These are phyloP conservation scores for Catharus bicknelli DNA, from an alignment of 2,113 vertebrate genomes.

Conservation along the genomic window DNA sequence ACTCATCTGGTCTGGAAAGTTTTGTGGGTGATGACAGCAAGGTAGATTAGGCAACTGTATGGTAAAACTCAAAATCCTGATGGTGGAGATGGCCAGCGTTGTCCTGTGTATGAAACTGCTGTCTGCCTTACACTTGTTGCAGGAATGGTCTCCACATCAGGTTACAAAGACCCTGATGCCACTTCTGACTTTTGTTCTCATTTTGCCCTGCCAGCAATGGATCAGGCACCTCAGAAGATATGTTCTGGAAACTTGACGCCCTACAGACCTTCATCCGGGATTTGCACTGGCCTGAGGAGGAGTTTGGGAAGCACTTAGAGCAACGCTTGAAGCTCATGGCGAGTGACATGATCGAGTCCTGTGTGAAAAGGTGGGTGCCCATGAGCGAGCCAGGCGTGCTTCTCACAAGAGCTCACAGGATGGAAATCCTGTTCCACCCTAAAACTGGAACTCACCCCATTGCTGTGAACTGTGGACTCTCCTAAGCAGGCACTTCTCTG, in stretches of 20 bases:
- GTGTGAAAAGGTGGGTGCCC: constrained; percentile 87
- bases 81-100: constrained; percentile 76
- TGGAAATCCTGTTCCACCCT: neutral
- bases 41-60: constrained; percentile 78
- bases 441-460: neutral
- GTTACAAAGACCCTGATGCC: constrained; percentile 3
- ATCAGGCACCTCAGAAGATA: constrained; percentile 95
- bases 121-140: constrained; percentile 71
- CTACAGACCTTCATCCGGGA: constrained; percentile 97
- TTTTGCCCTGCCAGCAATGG: constrained; percentile 88
- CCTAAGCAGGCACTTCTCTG: neutral
- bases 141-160: constrained; percentile 73
- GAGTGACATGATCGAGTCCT: constrained; percentile 99
- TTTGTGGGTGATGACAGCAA: constrained; percentile 67
- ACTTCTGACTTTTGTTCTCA: constrained; percentile 60
- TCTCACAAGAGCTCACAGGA: neutral
- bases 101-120: constrained; percentile 78
- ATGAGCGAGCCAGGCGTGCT: accelerated
- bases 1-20: constrained; percentile 73
- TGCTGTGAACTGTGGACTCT: neutral
- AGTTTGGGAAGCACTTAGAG: constrained; percentile 97
- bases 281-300: constrained; percentile 98
- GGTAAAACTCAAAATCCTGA: constrained; percentile 82
- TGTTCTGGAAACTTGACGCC: constrained; percentile 98
- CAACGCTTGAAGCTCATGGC: constrained; percentile 97